Evolutionary conservation across 2,797 vertebrate genomes (phyloP).

Genomic region (Syngnathus rostellatus): DNA sequence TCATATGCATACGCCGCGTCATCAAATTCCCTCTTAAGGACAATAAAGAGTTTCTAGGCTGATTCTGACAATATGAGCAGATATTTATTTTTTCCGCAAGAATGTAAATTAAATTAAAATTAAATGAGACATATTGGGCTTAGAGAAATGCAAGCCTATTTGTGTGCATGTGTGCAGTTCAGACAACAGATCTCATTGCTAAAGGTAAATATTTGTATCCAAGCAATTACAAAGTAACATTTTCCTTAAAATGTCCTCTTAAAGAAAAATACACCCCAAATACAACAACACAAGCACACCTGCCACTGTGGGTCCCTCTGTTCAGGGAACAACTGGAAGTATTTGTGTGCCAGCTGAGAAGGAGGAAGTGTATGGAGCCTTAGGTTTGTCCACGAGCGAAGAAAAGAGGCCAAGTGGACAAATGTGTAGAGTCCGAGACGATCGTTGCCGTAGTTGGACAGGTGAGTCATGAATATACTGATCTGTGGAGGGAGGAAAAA

Average conservation of each 20-base stretch:
- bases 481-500: slow-evolving; percentile 64
- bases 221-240: neutral
- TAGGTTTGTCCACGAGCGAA: slow-evolving; percentile 86
- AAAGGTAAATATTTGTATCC: neutral
- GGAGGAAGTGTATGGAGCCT: slow-evolving; percentile 84
- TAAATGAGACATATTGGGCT: no score
- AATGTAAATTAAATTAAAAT: no score
- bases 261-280: neutral
- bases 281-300: slow-evolving; percentile 63
- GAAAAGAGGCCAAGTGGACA: slow-evolving; percentile 84
- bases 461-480: slow-evolving; percentile 98
- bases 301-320: slow-evolving; percentile 94
- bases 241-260: neutral
- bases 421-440: slow-evolving; percentile 94
- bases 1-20: no score
- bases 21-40: no score
- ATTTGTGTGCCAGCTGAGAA: slow-evolving; percentile 83
- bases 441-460: slow-evolving; percentile 95
- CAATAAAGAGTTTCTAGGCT: no score
- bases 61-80: neutral
- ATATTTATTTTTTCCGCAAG: neutral
- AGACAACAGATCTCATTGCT: no score
- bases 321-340: slow-evolving; percentile 91
- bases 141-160: no score
- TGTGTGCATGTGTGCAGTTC: no score